Evolutionary conservation across 2,797 vertebrate species (phyloP).

Genomic region (Pseudochirops cupreus): DNA sequence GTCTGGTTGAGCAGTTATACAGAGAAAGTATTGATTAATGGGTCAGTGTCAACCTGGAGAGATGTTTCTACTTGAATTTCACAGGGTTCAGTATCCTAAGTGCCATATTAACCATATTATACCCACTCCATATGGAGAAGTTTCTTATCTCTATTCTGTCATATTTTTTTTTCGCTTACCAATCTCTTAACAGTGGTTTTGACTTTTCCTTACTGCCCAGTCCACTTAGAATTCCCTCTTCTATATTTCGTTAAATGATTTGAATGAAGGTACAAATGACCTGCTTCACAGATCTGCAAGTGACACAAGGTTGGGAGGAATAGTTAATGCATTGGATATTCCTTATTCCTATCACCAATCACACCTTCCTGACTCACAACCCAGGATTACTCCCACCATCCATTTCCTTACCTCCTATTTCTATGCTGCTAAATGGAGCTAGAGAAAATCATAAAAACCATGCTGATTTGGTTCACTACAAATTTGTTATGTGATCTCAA

Average conservation of each 20-base stretch:
- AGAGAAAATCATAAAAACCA: background rate
- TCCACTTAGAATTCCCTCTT: background rate
- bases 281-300: background rate
- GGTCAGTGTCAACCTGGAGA: background rate
- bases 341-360: background rate
- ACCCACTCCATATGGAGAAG: background rate
- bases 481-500: background rate
- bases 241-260: background rate
- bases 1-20: background rate
- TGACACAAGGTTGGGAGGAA: background rate
- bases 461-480: background rate
- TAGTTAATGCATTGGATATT: background rate
- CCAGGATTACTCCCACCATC: background rate
- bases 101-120: background rate
- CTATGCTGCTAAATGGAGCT: background rate
- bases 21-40: background rate
- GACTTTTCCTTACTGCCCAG: background rate
- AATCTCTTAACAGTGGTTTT: background rate
- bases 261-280: background rate
- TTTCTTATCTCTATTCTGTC: background rate
- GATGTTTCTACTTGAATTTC: background rate
- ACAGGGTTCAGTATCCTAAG: background rate
- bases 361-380: background rate
- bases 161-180: background rate
- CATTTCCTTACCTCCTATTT: background rate